These are phyloP conservation scores for Agrotis puta DNA, from an alignment of 2,888 invertebrate genomes.

Conservation along the genomic window DNA sequence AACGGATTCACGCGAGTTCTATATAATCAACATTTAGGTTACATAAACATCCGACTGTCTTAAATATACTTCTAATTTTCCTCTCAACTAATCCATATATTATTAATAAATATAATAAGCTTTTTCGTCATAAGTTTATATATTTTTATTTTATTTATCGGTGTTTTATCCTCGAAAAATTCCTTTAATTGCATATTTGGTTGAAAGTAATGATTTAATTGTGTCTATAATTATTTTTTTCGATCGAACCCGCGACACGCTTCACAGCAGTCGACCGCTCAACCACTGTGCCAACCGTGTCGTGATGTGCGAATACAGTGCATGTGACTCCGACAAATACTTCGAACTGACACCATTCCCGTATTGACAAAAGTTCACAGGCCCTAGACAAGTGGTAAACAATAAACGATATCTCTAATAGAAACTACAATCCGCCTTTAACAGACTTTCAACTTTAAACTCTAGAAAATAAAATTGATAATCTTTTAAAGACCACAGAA, in stretches of 20 bases:
- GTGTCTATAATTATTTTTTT: neutral
- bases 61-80: slow-evolving; percentile 28
- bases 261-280: too few species aligned
- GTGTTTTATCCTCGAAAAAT: slow-evolving; percentile 24
- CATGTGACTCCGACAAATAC: neutral
- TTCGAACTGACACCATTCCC: neutral
- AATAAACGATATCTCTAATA: too few species aligned
- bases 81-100: slow-evolving; percentile 41
- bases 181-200: slow-evolving; percentile 8
- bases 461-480: too few species aligned
- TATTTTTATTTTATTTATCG: neutral
- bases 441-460: too few species aligned
- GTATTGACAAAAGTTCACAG: neutral
- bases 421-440: too few species aligned
- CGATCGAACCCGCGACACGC: too few species aligned
- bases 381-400: too few species aligned
- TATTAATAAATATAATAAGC: slow-evolving; percentile 16
- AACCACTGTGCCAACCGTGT: too few species aligned
- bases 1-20: slow-evolving; percentile 19
- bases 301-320: too few species aligned
- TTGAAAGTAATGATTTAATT: neutral
- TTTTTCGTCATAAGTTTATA: slow-evolving; percentile 7
- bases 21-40: slow-evolving; percentile 27
- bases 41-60: slow-evolving; percentile 31
- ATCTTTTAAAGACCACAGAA: too few species aligned